A percentile compares a stretch with the other conserved stretches of the same genome.
phyloP scores from a whole-genome alignment of 2,113 vertebrate species.

The Antidorcas marsupialis region DNA sequence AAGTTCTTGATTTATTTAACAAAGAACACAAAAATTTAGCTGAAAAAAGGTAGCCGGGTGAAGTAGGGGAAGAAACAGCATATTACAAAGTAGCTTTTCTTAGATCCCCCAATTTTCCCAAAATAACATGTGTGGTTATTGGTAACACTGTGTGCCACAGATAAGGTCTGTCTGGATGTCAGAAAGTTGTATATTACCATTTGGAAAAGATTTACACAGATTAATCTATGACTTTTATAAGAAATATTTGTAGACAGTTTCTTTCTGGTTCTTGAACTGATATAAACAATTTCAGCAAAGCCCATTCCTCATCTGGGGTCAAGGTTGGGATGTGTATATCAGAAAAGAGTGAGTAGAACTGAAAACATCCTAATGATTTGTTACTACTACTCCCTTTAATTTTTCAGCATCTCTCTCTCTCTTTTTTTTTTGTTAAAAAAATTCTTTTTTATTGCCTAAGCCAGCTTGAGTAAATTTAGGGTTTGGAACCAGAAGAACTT shows the following conservation, averaged over 20 bases:
- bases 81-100: slow-evolving; percentile 16
- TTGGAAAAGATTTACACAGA: not conserved
- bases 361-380: not conserved
- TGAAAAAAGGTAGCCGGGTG: not conserved
- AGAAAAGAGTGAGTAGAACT: not conserved
- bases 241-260: not conserved
- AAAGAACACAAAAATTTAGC: not conserved
- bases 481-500: not conserved
- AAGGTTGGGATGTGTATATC: not conserved
- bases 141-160: not conserved
- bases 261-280: not conserved
- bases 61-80: not conserved
- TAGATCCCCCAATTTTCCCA: not conserved
- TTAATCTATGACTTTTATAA: not conserved
- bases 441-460: not conserved
- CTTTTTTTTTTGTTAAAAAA: not conserved
- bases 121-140: not conserved
- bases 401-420: not conserved
- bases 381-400: not conserved
- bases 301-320: not conserved
- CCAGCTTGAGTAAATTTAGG: not conserved
- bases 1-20: not conserved
- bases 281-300: not conserved
- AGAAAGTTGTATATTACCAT: not conserved
- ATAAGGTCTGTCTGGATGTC: not conserved